These are phyloP conservation scores for Taenaris catops DNA, from an alignment of 2,888 invertebrate genomes.

Conservation along the genomic window DNA sequence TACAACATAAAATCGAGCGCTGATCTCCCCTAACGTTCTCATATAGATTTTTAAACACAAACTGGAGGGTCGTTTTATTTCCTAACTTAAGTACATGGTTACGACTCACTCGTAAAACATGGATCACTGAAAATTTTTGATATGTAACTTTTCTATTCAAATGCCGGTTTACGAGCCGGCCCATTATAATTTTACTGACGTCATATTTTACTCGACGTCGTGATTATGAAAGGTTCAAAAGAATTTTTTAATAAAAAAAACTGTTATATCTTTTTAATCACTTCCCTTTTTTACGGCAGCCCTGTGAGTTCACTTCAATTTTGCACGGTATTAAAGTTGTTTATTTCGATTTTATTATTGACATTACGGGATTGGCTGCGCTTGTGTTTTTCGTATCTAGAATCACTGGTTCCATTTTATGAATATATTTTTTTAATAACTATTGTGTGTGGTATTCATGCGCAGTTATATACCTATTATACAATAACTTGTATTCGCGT, in stretches of 20 bases:
- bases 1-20: conserved; percentile 19
- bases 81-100: conserved; percentile 72
- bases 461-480: too few relatives aligned
- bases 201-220: conserved; percentile 66
- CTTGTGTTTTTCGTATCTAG: conserved; percentile 22
- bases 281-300: conserved; percentile 53
- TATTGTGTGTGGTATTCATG: background rate
- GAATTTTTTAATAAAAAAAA: conserved; percentile 57
- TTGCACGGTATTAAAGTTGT: conserved; percentile 41
- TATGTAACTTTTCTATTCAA: conserved; percentile 79
- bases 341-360: conserved; percentile 32
- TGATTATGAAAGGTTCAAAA: conserved; percentile 69
- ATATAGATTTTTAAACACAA: conserved; percentile 57
- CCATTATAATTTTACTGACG: conserved; percentile 75
- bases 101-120: conserved; percentile 76
- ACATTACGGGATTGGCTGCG: conserved; percentile 26
- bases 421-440: background rate
- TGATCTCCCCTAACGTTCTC: conserved; percentile 44
- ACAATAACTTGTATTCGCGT: too few relatives aligned
- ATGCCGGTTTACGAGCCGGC: conserved; percentile 67
- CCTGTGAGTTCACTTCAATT: conserved; percentile 36
- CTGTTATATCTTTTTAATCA: conserved; percentile 72
- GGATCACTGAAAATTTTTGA: conserved; percentile 80
- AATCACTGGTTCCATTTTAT: conserved; percentile 6
- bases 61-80: conserved; percentile 59